These are phyloP conservation scores for Auanema freiburgensis DNA, from an alignment of 2,888 invertebrate genomes.

Conservation along the genomic window DNA sequence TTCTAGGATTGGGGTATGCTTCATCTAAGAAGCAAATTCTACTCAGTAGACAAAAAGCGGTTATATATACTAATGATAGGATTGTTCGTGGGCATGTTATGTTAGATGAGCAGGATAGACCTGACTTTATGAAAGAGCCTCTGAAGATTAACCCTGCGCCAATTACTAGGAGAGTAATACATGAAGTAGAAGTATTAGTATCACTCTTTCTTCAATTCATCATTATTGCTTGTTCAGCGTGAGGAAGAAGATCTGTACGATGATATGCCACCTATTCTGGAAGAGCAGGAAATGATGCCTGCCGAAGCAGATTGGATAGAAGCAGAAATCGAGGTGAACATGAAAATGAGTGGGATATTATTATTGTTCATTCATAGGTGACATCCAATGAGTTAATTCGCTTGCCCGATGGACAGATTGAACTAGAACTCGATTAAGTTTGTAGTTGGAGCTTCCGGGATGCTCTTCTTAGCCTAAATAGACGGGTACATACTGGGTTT, in stretches of 20 bases:
- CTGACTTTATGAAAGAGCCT: conserved; percentile 21
- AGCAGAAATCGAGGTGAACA: conserved; percentile 37
- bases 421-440: conserved; percentile 17
- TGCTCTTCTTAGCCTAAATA: neutral
- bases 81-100: conserved; percentile 6
- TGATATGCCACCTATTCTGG: conserved; percentile 26
- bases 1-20: neutral
- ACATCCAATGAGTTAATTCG: conserved; percentile 2
- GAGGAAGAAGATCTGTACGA: conserved; percentile 15
- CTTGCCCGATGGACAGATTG: conserved; percentile 19
- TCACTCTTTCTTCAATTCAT: neutral
- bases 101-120: neutral
- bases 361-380: neutral
- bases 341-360: too few relatives aligned
- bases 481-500: too few relatives aligned
- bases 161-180: neutral
- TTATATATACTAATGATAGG: conserved; percentile 15
- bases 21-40: neutral
- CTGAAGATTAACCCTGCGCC: neutral
- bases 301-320: conserved; percentile 35
- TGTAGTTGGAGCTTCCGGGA: neutral
- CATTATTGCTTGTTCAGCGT: too few relatives aligned
- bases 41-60: conserved; percentile 8
- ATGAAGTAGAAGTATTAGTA: neutral
- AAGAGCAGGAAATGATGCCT: conserved; percentile 15